These are phyloP conservation scores for Rhyacophila brunnea DNA, from an alignment of 1,140 invertebrate species.

Conservation along the genomic window DNA sequence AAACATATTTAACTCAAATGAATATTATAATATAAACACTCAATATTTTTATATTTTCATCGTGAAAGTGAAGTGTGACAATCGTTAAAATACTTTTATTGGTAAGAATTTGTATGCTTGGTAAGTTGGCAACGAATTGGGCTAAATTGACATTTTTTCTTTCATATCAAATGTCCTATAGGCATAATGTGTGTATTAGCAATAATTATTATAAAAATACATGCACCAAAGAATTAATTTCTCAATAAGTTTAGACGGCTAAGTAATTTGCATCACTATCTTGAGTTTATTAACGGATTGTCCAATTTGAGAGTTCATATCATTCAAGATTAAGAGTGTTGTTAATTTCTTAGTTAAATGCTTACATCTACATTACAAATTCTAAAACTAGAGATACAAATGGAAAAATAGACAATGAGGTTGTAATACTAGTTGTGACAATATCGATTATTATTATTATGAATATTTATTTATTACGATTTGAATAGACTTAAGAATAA, in stretches of 20 bases:
- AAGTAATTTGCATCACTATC: neutral
- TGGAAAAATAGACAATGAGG: conserved; percentile 14
- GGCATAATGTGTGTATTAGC: too few relatives aligned
- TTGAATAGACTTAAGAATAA: neutral
- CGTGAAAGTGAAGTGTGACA: too few relatives aligned
- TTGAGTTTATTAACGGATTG: neutral
- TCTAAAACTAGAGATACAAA: conserved; percentile 4
- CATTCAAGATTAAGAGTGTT: conserved; percentile 7
- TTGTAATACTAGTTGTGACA: conserved; percentile 3
- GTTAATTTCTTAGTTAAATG: neutral
- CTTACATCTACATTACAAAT: neutral
- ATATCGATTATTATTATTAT: conserved; percentile 3
- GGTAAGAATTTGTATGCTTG: too few relatives aligned
- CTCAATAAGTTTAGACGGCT: neutral
- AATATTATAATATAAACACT: too few relatives aligned
- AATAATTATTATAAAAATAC: neutral
- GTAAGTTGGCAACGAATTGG: too few relatives aligned
- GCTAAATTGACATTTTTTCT: too few relatives aligned
- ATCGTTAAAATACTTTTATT: too few relatives aligned
- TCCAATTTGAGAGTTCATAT: neutral
- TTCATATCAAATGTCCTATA: too few relatives aligned
- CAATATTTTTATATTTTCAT: too few relatives aligned
- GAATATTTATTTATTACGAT: neutral
- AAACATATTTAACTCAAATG: too few relatives aligned
- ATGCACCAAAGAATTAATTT: neutral